Conservation (phyloP, 2,888 invertebrate genomes). For the Mimachlamys varia region DNA sequence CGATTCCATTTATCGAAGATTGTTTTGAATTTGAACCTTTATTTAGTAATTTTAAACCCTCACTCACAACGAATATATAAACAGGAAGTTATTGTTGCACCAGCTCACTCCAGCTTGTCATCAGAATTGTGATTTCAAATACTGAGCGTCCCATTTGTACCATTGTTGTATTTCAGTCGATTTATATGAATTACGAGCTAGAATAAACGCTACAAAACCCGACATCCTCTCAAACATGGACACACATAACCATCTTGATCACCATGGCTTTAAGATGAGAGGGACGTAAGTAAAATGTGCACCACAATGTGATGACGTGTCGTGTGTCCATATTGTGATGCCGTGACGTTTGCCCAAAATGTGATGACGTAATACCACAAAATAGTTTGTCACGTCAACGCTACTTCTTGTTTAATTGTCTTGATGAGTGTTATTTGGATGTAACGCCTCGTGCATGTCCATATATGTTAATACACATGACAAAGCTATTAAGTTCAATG, state of each 20-base stretch:
- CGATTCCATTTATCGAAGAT: no score
- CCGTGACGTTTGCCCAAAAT: constrained; percentile 27
- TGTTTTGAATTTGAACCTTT: no score
- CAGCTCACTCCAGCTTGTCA: no score
- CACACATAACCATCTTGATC: constrained; percentile 28
- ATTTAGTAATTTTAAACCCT: no score
- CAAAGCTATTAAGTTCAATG: not conserved
- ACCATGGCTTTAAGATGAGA: constrained; percentile 32
- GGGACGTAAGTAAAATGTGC: constrained; percentile 46
- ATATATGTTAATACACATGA: not conserved
- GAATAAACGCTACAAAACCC: constrained; percentile 46
- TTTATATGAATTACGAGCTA: constrained; percentile 50
- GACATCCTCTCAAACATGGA: constrained; percentile 31
- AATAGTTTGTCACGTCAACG: not conserved
- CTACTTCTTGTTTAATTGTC: not conserved
- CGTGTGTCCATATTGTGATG: constrained; percentile 2
- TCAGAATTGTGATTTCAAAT: not conserved
- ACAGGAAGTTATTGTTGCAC: no score
- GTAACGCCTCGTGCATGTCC: not conserved
- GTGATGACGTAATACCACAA: constrained; percentile 4
- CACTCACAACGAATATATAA: no score
- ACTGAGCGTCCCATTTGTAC: not conserved
- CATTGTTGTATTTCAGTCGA: constrained; percentile 48
- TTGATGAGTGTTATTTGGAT: not conserved
- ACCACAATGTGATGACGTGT: constrained; percentile 39